Evolutionary conservation across 2,113 vertebrate species (phyloP).

Genomic region (Sisor rabdophorus): DNA sequence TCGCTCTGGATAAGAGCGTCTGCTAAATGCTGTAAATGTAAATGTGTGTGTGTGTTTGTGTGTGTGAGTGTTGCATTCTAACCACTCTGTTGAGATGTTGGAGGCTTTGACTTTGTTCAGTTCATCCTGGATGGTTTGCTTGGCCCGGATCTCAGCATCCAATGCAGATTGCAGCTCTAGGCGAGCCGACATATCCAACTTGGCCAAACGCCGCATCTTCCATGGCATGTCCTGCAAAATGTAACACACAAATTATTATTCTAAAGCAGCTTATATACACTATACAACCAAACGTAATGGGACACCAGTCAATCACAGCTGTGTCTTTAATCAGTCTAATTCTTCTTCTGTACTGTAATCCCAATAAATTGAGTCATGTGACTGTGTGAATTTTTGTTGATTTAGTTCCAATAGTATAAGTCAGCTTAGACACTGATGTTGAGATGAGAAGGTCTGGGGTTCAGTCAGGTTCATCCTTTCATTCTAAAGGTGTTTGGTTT

Average conservation of each 20-base stretch:
- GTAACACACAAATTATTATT: neutral
- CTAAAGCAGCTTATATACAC: neutral
- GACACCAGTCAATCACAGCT: neutral
- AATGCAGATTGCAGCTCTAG: constrained; percentile 94
- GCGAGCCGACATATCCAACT: constrained; percentile 97
- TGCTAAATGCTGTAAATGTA: too few relatives aligned
- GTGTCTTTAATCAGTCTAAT: too few relatives aligned
- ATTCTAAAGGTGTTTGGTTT: too few relatives aligned
- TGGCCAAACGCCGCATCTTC: constrained; percentile 97
- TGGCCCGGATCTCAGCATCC: constrained; percentile 95
- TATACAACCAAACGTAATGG: neutral
- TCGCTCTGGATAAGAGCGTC: too few relatives aligned
- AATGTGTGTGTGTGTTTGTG: constrained; percentile 15
- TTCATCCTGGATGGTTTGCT: constrained; percentile 93
- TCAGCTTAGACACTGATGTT: too few relatives aligned
- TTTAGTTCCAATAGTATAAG: too few relatives aligned
- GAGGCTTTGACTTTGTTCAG: constrained; percentile 93
- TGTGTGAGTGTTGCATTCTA: constrained; percentile 44
- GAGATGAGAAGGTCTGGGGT: too few relatives aligned
- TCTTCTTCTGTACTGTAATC: too few relatives aligned
- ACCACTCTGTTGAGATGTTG: constrained; percentile 94
- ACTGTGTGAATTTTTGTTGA: too few relatives aligned
- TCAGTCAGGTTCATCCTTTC: too few relatives aligned
- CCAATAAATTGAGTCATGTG: too few relatives aligned
- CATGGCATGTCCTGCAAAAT: constrained; percentile 89